A percentile compares a stretch with the other conserved stretches of the same genome.
Evolutionary conservation across 92 coral and sea anemone genomes (phyloP).

Genomic region (Epizoanthus stellaris): DNA sequence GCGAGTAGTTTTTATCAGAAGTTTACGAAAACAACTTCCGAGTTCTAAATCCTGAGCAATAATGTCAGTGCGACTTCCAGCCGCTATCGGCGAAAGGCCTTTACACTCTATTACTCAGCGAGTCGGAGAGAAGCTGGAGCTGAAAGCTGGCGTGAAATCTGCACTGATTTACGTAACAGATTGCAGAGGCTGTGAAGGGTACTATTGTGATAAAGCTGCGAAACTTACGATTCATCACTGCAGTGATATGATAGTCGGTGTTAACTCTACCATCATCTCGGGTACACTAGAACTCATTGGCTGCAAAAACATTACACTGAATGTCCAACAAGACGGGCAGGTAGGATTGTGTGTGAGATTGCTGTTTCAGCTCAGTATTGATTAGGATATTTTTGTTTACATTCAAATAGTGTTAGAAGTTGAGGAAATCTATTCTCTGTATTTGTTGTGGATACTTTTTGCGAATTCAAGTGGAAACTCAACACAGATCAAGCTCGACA

Average conservation of each 20-base stretch:
- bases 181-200: constrained; percentile 78
- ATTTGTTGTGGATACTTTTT: too few species aligned
- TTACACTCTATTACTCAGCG: constrained; percentile 68
- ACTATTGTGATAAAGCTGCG: constrained; percentile 75
- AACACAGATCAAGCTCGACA: not conserved
- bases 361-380: not conserved
- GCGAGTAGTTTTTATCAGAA: too few species aligned
- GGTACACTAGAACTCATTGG: constrained; percentile 86
- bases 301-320: constrained; percentile 77
- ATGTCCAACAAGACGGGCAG: constrained; percentile 82
- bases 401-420: not conserved
- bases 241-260: constrained; percentile 78
- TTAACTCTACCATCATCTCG: constrained; percentile 65
- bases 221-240: constrained; percentile 88
- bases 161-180: constrained; percentile 76
- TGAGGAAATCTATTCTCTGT: not conserved
- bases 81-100: constrained; percentile 54
- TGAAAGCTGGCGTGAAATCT: constrained; percentile 60
- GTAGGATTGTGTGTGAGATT: constrained; percentile 51
- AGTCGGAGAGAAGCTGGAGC: constrained; percentile 74
- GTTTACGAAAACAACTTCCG: too few species aligned
- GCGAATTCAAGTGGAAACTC: too few species aligned
- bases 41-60: too few species aligned
- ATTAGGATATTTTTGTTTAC: not conserved
- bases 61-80: constrained; percentile 25